Base-by-base conservation (phyloP, 1,140 invertebrate genomes). In the Nylanderia fulva region DNA sequence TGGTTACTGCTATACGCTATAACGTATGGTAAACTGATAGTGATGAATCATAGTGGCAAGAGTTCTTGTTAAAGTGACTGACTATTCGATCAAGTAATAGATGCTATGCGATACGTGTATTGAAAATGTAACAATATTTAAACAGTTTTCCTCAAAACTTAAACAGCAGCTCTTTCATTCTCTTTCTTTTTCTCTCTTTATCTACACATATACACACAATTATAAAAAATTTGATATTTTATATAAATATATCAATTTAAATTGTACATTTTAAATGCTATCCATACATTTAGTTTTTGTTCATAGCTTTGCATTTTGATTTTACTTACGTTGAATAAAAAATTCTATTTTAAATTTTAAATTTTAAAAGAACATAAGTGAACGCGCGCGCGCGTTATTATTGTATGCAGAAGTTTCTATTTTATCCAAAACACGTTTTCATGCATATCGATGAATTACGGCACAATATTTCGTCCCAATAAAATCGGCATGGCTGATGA, bases 361-460 rank as follows among this genome's bases (percentile, higher is more conserved):
- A 75, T 68, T 86, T 66, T 24, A n/a, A 48, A 63, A 64, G 21
- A 61, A 58, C 39, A 42, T 63, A 39, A 18, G 21, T 69, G 39
- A 75, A 64, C 83, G 39, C 42, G n/a, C n/a, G n/a, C n/a, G n/a
- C n/a, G n/a, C n/a, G n/a, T n/a, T 54, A 45, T 77, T 56, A 27
- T 60, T 18, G 27, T 58, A 63, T 21, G 42, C 24, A 36, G 29
- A 1, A 8, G 21, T 71, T 79, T 58, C 48, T 85, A 74, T 54
- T 66, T 33, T 36, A 87, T 63, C 56, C 61, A 13, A 48, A 56
- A 85, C 84, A 80, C 75, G 68, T 80, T 74, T 77, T 86, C 75
- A 79, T 79, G 85, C 80, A 89, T 79, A 86, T 89, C 88, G 79
- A 87, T 92, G 89, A 86, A 87, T 89, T 93, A 90, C 91, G 91